These are phyloP conservation scores for Microctenopoma lineatum DNA, from an alignment of 2,797 vertebrate genomes.

Conservation along the genomic window DNA sequence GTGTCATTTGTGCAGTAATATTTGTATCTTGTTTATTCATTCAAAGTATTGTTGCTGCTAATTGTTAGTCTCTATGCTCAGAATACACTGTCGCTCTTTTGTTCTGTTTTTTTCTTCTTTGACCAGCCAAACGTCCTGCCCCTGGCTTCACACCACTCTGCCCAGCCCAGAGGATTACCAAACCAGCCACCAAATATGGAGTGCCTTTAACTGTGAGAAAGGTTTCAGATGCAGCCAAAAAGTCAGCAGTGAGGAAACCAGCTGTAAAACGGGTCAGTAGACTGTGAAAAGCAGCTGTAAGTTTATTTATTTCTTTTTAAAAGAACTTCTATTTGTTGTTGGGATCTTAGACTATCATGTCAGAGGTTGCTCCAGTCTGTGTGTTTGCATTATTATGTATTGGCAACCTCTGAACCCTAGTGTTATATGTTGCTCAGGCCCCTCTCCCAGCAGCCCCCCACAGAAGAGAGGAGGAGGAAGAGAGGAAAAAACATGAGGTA, in stretches of 20 bases:
- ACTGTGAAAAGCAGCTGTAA: background rate
- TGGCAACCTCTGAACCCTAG: conserved; percentile 83
- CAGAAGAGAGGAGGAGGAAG: conserved; percentile 91
- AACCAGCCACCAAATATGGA: conserved; percentile 97
- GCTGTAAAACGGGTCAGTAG: conserved; percentile 85
- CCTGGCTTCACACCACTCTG: conserved; percentile 81
- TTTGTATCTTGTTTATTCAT: background rate
- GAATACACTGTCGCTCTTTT: background rate
- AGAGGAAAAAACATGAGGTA: conserved; percentile 92
- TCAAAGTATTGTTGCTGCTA: background rate
- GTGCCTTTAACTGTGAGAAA: conserved; percentile 93
- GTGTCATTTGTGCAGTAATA: background rate
- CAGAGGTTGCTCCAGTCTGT: conserved; percentile 32
- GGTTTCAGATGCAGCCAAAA: conserved; percentile 83
- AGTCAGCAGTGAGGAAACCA: conserved; percentile 85
- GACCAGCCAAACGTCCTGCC: conserved; percentile 87
- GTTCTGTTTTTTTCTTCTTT: background rate
- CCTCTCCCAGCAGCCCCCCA: conserved; percentile 82
- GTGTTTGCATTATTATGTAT: conserved; percentile 38
- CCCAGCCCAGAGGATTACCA: conserved; percentile 94
- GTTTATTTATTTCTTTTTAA: background rate
- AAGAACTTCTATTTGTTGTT: conserved; percentile 1
- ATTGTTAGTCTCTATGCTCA: background rate
- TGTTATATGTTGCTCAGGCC: conserved; percentile 90
- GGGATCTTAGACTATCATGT: conserved; percentile 19